Base-by-base conservation (phyloP, 1,140 invertebrate genomes). In the Drosophila equinoxialis region DNA sequence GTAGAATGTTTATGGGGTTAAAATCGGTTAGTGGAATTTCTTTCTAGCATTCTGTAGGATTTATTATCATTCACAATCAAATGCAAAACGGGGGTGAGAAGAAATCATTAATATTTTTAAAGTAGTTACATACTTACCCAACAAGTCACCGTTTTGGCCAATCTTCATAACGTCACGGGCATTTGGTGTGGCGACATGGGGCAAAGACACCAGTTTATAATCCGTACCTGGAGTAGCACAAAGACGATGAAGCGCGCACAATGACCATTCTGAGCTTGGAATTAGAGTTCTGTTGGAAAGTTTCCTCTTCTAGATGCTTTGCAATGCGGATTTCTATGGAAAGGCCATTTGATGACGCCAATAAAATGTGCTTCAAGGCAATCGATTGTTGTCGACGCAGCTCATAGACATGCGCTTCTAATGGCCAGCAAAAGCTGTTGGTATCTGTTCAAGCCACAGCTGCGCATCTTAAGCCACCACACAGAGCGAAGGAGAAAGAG, bases 341-440 rank as follows among this genome's bases (percentile, higher is more conserved):
- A 79, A 72, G 68, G 66, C 83, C 69, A 89, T 74, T 84, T 80
- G 84, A 87, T 87, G 84, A 87, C 80, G 83, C 80, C 83, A 87
- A 87, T 87, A 89, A 87, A 87, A 87, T 87, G 84, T 79, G 84
- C 81, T 87, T 82, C 84, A 71, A 83, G 77, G 73, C 84, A 89
- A 89, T 87, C 80, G 83, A 89, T 89, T 83, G 80, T 74, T 89
- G 84, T 87, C 76, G 73, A 74, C 79, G 73, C 72, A 64, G 48
- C 55, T 30, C 63, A 58, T 69, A 87, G 82, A 79, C 79, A 83
- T 86, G 83, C 74, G 79, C 83, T 87, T 86, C 83, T 86, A 85
- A 85, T 86, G 81, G 81, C 71, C 66, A 14, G 65, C 68, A 71
- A 64, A 51, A 51, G 45, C 45, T 20, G 63, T 65, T 68, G 41